phyloP scores from a whole-genome alignment of 2,888 invertebrate species.

The Limnephilus lunatus region DNA sequence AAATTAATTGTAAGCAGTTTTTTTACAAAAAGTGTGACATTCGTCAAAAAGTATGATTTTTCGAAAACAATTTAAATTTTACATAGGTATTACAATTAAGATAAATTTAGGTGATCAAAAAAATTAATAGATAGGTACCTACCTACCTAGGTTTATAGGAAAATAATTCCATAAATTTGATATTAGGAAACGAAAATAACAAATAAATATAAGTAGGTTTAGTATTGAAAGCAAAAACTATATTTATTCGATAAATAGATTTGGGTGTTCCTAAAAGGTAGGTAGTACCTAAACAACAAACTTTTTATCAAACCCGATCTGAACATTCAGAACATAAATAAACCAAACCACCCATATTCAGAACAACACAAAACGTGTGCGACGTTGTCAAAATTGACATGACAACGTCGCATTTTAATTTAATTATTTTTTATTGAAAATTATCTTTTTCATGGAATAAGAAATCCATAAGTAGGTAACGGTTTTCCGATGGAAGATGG shows the following conservation, averaged over 20 bases:
- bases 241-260: background rate
- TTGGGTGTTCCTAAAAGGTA: background rate
- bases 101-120: too few species aligned
- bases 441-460: background rate
- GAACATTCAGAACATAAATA: too few species aligned
- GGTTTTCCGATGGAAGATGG: background rate
- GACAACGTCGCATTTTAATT: background rate
- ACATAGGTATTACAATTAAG: too few species aligned
- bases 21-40: background rate
- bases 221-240: background rate
- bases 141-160: too few species aligned
- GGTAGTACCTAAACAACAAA: background rate
- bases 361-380: background rate
- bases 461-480: background rate
- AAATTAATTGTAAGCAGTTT: background rate
- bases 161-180: background rate
- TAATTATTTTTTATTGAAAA: background rate
- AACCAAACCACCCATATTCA: too few species aligned
- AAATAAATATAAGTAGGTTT: background rate
- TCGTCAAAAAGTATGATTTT: too few species aligned
- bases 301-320: background rate
- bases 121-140: too few species aligned
- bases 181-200: background rate
- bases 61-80: too few species aligned
- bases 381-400: background rate